phyloP scores from a whole-genome alignment of 2,888 invertebrate species.

The Tipula unca region DNA sequence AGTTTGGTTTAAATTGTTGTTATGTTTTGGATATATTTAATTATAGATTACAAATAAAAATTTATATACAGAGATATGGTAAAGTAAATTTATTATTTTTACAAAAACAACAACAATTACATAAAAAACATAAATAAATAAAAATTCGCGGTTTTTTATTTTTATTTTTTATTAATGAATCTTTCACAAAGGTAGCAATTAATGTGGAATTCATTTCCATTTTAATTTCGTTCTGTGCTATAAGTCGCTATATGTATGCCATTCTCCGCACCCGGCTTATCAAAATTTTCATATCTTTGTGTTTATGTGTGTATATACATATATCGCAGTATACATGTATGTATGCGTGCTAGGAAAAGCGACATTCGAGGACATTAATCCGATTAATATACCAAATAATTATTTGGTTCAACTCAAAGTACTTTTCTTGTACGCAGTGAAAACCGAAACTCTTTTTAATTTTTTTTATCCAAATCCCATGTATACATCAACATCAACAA shows the following conservation, averaged over 20 bases:
- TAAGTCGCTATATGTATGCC: not conserved
- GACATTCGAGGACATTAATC: not conserved
- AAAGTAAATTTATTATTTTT: conserved; percentile 17
- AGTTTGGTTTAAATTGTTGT: not conserved
- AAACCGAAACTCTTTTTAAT: too few relatives aligned
- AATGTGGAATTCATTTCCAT: conserved; percentile 8
- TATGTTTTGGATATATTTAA: conserved; percentile 14
- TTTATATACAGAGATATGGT: not conserved
- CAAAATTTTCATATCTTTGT: not conserved
- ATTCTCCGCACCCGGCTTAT: not conserved
- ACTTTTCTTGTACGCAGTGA: too few relatives aligned
- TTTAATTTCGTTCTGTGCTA: not conserved
- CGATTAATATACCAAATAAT: not conserved
- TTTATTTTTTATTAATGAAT: conserved; percentile 14
- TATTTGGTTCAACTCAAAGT: too few relatives aligned
- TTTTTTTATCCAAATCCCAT: not conserved
- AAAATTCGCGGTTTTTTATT: conserved; percentile 9
- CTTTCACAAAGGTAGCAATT: conserved; percentile 19
- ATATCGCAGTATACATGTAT: not conserved
- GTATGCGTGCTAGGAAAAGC: not conserved
- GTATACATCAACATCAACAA: not conserved
- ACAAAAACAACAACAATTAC: not conserved
- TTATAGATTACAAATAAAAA: conserved; percentile 15
- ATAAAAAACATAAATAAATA: conserved; percentile 8
- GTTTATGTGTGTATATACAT: not conserved